phyloP scores from a whole-genome alignment of 2,113 vertebrate genomes.

The Ondatra zibethicus region DNA sequence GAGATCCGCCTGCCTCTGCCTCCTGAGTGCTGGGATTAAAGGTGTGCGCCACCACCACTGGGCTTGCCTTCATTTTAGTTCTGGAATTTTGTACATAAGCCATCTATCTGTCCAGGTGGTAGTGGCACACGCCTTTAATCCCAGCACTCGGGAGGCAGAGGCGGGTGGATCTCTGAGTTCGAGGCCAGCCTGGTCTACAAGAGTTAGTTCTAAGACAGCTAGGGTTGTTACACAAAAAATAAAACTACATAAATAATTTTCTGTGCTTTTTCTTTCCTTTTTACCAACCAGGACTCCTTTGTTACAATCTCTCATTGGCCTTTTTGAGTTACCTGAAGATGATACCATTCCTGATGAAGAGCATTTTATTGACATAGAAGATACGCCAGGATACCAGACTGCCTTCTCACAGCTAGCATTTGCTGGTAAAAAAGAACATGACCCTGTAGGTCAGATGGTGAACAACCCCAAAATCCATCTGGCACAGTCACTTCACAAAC shows the following conservation, averaged over 20 bases:
- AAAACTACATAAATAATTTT: not conserved
- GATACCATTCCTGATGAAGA: constrained; percentile 98
- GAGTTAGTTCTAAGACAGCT: too few relatives aligned
- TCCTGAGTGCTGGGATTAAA: not conserved
- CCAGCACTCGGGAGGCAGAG: too few relatives aligned
- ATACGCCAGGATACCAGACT: constrained; percentile 97
- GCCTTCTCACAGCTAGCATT: constrained; percentile 98
- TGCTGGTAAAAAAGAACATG: constrained; percentile 96
- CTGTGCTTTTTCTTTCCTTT: not conserved
- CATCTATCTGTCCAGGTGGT: too few relatives aligned
- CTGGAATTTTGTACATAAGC: too few relatives aligned
- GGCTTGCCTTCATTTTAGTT: too few relatives aligned
- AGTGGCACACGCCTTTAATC: too few relatives aligned
- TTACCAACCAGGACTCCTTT: constrained; percentile 91
- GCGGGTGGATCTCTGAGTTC: too few relatives aligned
- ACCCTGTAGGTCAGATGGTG: constrained; percentile 96
- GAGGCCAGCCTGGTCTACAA: too few relatives aligned
- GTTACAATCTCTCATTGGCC: constrained; percentile 96
- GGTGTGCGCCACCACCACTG: not conserved
- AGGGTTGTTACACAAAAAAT: too few relatives aligned
- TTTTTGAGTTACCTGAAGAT: constrained; percentile 98
- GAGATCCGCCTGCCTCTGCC: too few relatives aligned
- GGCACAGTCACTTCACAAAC: constrained; percentile 97
- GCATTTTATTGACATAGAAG: constrained; percentile 99
- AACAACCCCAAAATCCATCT: constrained; percentile 96